Evolutionary conservation across 2,888 invertebrate species (phyloP).

Genomic region (Sipunculus nudus): DNA sequence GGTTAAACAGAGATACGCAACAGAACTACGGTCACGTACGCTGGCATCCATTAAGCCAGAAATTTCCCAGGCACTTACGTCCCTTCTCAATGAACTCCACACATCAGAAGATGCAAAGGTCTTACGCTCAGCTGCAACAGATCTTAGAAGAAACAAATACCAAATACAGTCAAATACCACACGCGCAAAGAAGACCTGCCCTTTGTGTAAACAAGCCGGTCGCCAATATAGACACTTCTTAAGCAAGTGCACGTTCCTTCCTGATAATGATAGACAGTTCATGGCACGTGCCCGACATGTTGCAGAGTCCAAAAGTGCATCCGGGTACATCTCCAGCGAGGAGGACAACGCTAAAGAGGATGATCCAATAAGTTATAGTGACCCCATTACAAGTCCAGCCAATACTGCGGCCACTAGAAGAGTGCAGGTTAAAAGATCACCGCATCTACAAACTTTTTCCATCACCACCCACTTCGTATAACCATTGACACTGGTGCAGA

Average conservation of each 20-base stretch:
- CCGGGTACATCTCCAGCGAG: no score
- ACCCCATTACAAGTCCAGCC: neutral
- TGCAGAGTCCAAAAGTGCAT: no score
- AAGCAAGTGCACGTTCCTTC: constrained; percentile 34
- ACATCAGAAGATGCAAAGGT: constrained; percentile 21
- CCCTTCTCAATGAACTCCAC: constrained; percentile 35
- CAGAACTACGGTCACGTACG: constrained; percentile 35
- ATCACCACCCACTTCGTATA: constrained; percentile 22
- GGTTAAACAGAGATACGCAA: constrained; percentile 39
- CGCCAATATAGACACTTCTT: constrained; percentile 30
- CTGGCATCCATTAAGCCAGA: constrained; percentile 40
- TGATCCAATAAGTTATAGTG: neutral
- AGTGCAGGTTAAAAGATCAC: constrained; percentile 31
- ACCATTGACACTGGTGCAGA: constrained; percentile 35
- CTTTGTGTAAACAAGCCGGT: constrained; percentile 36
- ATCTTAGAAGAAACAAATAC: no score
- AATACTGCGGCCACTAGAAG: neutral
- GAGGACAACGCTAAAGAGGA: constrained; percentile 2
- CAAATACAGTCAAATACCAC: no score
- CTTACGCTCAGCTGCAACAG: constrained; percentile 17
- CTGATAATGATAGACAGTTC: constrained; percentile 32
- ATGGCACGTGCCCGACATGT: constrained; percentile 21
- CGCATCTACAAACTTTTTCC: constrained; percentile 27
- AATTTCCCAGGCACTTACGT: constrained; percentile 35
- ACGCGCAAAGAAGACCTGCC: constrained; percentile 25